Base-by-base conservation (phyloP, 2,113 vertebrate species). In the Hemiscyllium ocellatum region DNA sequence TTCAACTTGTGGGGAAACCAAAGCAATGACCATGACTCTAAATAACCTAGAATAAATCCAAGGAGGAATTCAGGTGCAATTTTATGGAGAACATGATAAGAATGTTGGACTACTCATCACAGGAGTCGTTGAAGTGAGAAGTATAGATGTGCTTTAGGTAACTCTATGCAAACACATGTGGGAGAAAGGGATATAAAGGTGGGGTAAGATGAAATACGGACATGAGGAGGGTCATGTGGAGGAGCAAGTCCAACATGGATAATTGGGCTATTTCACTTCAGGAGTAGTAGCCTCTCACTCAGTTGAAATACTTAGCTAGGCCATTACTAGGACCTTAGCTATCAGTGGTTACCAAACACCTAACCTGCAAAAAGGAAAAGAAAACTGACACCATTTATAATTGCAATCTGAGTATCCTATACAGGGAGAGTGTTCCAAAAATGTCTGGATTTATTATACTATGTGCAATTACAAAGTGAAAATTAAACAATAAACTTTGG, bases 401-500 rank as follows among this genome's bases (percentile, higher is more conserved):
- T 37, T 68, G 61, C 65, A 69, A 94, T 26, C n/a, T 69, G 91
- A 47, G 24, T 47, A 47, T 69, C 91, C 19, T 37, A 2, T 70
- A 69, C 3, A 95, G 94, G 68, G 69, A 52, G 69, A 69, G 33
- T 29, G 37, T 95, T 76, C 94, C 42, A 95, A 72, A 95, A 24
- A 95, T 52, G 15, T 72, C 69, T 33, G 12, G 42, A 72, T 90
- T 90, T 90, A 61, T 72, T 50, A 68, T 70, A 47, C 66, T 17
- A 94, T 24, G 65, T 94, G 68, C 94, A 95, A 47, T 76, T 52
- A 69, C 66, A 17, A 95, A 95, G 94, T 95, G 94, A 95, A 52
- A 95, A 95, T 95, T 95, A 95, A 76, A 95, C 37, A 95, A 95
- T n/a, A 72, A 95, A 52, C 94, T 72, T 95, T 72, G 42, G 68